These are phyloP conservation scores for Lepidostoma basale DNA, from an alignment of 1,140 invertebrate genomes.

Conservation along the genomic window DNA sequence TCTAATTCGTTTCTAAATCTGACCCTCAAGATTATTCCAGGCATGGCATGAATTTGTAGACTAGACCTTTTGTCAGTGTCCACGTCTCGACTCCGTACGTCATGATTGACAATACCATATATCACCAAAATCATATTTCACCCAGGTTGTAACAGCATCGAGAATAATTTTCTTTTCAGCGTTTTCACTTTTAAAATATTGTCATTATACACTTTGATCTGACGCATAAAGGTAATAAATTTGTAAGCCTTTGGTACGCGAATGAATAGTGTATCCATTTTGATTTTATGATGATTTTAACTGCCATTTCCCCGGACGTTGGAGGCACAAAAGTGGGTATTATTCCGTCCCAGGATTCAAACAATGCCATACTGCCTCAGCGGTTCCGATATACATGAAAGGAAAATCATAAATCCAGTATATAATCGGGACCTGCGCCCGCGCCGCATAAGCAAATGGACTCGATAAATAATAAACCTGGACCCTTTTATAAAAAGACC, in stretches of 20 bases:
- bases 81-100: no score
- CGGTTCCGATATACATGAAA: constrained; percentile 28
- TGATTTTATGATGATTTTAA: neutral
- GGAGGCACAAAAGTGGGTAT: constrained; percentile 14
- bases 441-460: constrained; percentile 28
- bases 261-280: neutral
- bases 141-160: neutral
- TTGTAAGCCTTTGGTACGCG: no score
- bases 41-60: no score
- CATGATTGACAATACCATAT: no score
- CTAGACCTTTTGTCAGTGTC: no score
- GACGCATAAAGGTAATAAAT: no score
- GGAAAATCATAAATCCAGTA: constrained; percentile 41
- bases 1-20: no score
- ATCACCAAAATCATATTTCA: neutral
- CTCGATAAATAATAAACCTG: constrained; percentile 36
- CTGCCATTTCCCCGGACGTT: neutral
- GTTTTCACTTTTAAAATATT: neutral
- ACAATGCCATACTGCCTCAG: constrained; percentile 25
- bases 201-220: neutral
- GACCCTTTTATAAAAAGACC: constrained; percentile 37
- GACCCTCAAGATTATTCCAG: no score
- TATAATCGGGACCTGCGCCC: constrained; percentile 16
- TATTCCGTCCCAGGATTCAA: constrained; percentile 20
- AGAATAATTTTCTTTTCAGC: neutral